Conservation (phyloP, 2,113 vertebrate genomes). For the human (Homo sapiens) region GRCh38 chr1:180041501-180042000, state of each 20-base stretch:
- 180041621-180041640: not conserved
- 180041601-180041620: not conserved
- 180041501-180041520: not conserved
- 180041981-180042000: not conserved
- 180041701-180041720: constrained; percentile 86
- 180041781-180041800: constrained; percentile 88
- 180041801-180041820: constrained; percentile 83
- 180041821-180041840: not conserved
- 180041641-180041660: constrained; percentile 66
- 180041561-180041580: not conserved
- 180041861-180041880: not conserved
- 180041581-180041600: constrained; percentile 39
- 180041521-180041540: not conserved
- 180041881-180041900: not conserved
- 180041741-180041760: constrained; percentile 91
- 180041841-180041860: not conserved
- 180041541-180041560: not conserved
- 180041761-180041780: constrained; percentile 85
- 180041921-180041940: not conserved
- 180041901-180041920: not conserved
- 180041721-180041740: constrained; percentile 87
- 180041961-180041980: not conserved
- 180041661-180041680: constrained; percentile 91
- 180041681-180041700: constrained; percentile 87
- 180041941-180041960: not conserved